Evolutionary conservation across 1,140 invertebrate genomes (phyloP).

Genomic region (Bathynomus jamesi): DNA sequence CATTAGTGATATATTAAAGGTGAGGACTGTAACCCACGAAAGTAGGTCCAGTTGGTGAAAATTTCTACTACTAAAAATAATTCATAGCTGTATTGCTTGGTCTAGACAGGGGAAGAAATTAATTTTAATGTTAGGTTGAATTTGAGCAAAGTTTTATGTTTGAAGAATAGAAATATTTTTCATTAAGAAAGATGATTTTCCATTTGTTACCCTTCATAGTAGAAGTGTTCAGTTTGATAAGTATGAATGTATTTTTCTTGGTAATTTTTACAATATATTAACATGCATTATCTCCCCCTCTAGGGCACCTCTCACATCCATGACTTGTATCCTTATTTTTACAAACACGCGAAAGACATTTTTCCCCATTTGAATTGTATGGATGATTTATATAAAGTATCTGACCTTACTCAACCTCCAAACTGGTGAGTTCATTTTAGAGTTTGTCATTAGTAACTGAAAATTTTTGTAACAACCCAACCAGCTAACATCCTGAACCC

Average conservation of each 20-base stretch:
- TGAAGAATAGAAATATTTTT: too few species aligned
- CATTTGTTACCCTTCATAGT: not conserved
- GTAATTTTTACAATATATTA: not conserved
- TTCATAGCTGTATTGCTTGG: too few species aligned
- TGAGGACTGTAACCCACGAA: too few species aligned
- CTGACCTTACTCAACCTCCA: conserved; percentile 82
- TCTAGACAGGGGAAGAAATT: too few species aligned
- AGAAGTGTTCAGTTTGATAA: not conserved
- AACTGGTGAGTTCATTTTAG: conserved; percentile 79
- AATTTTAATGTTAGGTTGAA: too few species aligned
- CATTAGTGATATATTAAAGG: conserved; percentile 76
- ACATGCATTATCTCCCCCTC: not conserved
- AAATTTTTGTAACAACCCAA: too few species aligned
- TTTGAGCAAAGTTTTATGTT: too few species aligned
- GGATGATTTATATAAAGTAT: conserved; percentile 93
- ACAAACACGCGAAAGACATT: conserved; percentile 79
- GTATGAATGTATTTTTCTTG: not conserved
- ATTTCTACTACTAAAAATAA: too few species aligned
- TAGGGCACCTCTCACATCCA: conserved; percentile 71
- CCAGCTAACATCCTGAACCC: too few species aligned
- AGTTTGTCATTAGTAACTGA: too few species aligned
- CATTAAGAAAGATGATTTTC: too few species aligned
- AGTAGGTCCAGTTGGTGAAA: too few species aligned
- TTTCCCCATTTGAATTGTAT: conserved; percentile 97
- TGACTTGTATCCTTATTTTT: conserved; percentile 90